These are phyloP conservation scores for Meloidogyne exigua DNA, from an alignment of 1,140 invertebrate genomes.

Conservation along the genomic window DNA sequence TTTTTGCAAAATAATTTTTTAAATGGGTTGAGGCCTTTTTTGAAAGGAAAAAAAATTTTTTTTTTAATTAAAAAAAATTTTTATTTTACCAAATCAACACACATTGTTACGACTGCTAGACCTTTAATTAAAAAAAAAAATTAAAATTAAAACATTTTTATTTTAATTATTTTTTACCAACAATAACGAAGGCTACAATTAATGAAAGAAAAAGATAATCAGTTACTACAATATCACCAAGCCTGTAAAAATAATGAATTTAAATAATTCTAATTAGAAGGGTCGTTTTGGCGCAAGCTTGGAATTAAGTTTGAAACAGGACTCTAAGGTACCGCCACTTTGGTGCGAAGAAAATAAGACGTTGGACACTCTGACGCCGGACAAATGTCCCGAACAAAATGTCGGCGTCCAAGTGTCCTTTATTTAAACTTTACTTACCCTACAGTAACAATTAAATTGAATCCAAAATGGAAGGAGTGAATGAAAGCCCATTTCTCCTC, in stretches of 20 bases:
- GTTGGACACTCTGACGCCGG: too few species aligned
- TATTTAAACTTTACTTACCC: constrained; percentile 38
- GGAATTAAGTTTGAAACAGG: too few species aligned
- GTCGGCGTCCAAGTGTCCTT: too few species aligned
- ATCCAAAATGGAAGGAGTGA: constrained; percentile 63
- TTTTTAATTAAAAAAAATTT: neutral
- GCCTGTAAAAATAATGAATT: constrained; percentile 6
- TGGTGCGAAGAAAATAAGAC: too few species aligned
- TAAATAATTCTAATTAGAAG: neutral
- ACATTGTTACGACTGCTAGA: constrained; percentile 63
- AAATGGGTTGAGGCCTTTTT: constrained; percentile 58
- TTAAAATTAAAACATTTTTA: neutral
- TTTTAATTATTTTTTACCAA: constrained; percentile 45
- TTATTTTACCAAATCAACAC: constrained; percentile 52
- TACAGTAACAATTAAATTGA: constrained; percentile 63
- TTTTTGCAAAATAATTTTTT: constrained; percentile 62
- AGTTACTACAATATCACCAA: constrained; percentile 59
- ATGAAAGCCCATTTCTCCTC: constrained; percentile 62
- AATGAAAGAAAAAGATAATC: constrained; percentile 63
- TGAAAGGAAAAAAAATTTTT: neutral
- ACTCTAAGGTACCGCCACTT: too few species aligned
- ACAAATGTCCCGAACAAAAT: too few species aligned
- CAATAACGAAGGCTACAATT: constrained; percentile 63
- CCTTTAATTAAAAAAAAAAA: constrained; percentile 36
- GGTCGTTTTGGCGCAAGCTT: too few species aligned